These are phyloP conservation scores for Distichodus sexfasciatus DNA, from an alignment of 2,797 vertebrate species.

Conservation along the genomic window DNA sequence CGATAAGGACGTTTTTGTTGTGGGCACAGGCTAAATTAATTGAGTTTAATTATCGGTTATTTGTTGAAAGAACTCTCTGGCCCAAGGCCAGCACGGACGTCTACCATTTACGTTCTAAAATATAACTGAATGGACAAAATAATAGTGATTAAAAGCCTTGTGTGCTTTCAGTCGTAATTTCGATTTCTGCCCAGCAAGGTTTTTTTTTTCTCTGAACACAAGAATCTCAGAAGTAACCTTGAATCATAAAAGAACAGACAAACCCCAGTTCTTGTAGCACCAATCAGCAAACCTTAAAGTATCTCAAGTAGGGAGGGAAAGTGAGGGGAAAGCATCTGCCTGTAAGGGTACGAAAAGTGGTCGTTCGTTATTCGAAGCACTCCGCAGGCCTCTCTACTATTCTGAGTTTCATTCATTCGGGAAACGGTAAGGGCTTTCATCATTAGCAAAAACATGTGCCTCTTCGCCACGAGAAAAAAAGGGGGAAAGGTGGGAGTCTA, in stretches of 20 bases:
- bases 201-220: neutral
- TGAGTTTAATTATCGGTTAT: neutral
- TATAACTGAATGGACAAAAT: neutral
- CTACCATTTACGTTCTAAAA: too few species aligned
- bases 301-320: constrained; percentile 41
- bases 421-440: neutral
- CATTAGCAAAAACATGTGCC: neutral
- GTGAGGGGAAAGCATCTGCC: neutral
- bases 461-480: neutral
- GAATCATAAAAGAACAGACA: neutral
- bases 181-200: neutral
- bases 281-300: neutral
- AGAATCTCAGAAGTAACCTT: neutral
- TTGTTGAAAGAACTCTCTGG: neutral
- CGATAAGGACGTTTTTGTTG: neutral
- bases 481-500: neutral
- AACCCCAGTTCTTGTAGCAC: neutral
- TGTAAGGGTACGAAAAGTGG: neutral
- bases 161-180: neutral
- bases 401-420: neutral
- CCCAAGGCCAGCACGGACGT: neutral
- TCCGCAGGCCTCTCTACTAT: neutral
- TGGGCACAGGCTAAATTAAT: too few species aligned
- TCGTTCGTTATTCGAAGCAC: neutral
- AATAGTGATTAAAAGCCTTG: neutral